These are phyloP conservation scores for Sorex maritimensis DNA, from an alignment of 2,797 vertebrate genomes.

Conservation along the genomic window DNA sequence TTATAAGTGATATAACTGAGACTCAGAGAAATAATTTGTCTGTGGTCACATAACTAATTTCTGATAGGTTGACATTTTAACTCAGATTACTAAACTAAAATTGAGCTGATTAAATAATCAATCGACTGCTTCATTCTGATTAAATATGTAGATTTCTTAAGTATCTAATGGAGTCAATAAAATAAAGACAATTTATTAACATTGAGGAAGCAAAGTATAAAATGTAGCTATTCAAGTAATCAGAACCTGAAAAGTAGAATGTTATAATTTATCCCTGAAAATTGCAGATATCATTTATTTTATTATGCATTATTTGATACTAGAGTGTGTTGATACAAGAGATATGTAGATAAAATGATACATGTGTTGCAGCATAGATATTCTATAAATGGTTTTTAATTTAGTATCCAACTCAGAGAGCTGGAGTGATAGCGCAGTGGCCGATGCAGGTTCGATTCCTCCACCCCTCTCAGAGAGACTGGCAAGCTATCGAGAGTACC, in stretches of 20 bases:
- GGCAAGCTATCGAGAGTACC: too few species aligned
- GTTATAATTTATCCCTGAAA: conserved; percentile 5
- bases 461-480: too few species aligned
- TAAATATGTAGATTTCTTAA: not conserved
- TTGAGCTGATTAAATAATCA: not conserved
- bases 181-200: conserved; percentile 17
- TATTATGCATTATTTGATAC: not conserved
- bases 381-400: not conserved
- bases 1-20: not conserved
- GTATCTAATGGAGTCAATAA: not conserved
- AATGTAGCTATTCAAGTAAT: not conserved
- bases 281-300: conserved; percentile 25
- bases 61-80: not conserved
- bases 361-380: not conserved
- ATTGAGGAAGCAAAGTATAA: conserved; percentile 30
- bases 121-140: not conserved
- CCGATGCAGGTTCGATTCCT: too few species aligned
- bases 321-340: not conserved
- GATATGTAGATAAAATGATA: not conserved
- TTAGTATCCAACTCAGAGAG: not conserved
- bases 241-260: not conserved
- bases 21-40: conserved; percentile 7
- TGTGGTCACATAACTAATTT: not conserved
- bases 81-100: not conserved
- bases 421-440: too few species aligned